Conservation (phyloP, 2,888 invertebrate genomes). For the Candidula unifasciata region DNA sequence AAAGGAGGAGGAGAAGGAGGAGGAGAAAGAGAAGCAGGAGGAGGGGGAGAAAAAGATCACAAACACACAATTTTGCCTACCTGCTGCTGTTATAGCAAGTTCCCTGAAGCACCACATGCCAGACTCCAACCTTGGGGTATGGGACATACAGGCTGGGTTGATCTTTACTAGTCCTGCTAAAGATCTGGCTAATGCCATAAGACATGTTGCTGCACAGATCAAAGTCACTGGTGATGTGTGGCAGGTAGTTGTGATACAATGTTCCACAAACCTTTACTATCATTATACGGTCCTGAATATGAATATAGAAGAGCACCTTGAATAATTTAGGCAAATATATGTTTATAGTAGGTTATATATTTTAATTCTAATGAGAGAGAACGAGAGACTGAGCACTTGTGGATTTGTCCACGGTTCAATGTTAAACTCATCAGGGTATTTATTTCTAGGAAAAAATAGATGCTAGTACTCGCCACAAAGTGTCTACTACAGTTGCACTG, state of each 20-base stretch:
- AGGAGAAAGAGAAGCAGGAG: too few relatives aligned
- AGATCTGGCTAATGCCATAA: constrained; percentile 31
- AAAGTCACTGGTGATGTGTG: constrained; percentile 23
- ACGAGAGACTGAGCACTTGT: too few relatives aligned
- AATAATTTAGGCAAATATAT: too few relatives aligned
- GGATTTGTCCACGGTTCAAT: too few relatives aligned
- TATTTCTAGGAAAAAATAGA: too few relatives aligned
- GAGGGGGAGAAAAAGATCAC: too few relatives aligned
- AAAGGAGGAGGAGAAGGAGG: too few relatives aligned
- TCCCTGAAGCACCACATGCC: constrained; percentile 47
- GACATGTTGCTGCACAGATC: constrained; percentile 41
- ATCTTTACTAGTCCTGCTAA: background rate
- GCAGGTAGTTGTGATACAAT: constrained; percentile 41
- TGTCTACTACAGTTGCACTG: too few relatives aligned
- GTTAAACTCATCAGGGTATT: too few relatives aligned
- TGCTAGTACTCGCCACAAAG: too few relatives aligned
- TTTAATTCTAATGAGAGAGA: background rate
- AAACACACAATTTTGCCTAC: constrained; percentile 1
- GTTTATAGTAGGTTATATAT: background rate
- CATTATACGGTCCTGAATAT: background rate
- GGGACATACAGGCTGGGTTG: constrained; percentile 48
- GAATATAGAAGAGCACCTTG: too few relatives aligned
- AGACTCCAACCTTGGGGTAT: constrained; percentile 50
- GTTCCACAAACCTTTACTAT: constrained; percentile 46
- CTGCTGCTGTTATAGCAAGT: constrained; percentile 37